Base-by-base conservation (phyloP, 2,113 vertebrate species). In the Sinocyclocheilus rhinocerous region DNA sequence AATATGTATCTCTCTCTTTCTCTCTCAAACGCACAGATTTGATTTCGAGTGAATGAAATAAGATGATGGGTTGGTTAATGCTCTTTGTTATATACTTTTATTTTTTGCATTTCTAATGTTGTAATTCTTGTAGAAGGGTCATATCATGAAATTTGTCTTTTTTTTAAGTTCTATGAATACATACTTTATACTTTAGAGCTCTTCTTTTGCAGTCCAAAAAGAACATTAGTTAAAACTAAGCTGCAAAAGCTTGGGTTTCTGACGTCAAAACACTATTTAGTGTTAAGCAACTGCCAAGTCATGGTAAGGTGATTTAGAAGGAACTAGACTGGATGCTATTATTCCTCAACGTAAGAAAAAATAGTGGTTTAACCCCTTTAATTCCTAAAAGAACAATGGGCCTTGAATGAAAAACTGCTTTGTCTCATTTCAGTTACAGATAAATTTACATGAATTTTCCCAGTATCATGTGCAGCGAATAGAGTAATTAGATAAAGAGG, bases 401-500 rank as follows among this genome's bases (percentile, higher is more conserved):
- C 57, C 7, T 59, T 59, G 55, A 22, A 22, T 57, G 55, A 57
- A 57, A 57, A 57, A 57, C 18, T 29, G 65, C 65, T 16, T 76
- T 45, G 39, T 22, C 13, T 78, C 76, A 76, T 76, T 76, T 61
- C 20, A 15, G 63, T 65, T 33, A 20, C 15, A 33, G 16, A 18
- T 55, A 11, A 57, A 76, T 78, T 20, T 9, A 33, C 48, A 55
- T 36, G 33, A n/a, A 42, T 61, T 63, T 16, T 39, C 78, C 36
- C 29, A 42, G 36, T 63, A 10, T 80, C n/a, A 48, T 24, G 42
- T 65, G 59, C 79, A 67, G n/a, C 10, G 1, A 76, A n/a, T 48
- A 26, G n/a, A 67, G 59, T 81, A 81, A 81, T 81, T 45, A 65
- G 39, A 81, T 63, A 45, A 61, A 78, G 61, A 45, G 79, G 39